Base-by-base conservation (phyloP, 92 coral and sea anemone genomes). In the Paragorgia papillata region DNA sequence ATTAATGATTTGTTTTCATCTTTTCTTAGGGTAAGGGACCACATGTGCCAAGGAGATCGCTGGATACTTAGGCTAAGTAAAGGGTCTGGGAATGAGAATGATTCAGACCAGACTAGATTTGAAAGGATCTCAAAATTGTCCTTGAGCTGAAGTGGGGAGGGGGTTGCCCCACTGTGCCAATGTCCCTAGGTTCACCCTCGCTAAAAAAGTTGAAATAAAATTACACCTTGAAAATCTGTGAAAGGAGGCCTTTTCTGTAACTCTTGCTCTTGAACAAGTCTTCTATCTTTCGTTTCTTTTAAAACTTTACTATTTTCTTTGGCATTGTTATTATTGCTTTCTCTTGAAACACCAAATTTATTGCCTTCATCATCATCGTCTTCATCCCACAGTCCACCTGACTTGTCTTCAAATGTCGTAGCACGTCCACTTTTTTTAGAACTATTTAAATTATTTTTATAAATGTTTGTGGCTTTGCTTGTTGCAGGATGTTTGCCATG, bases 221-320 rank as follows among this genome's bases (percentile, higher is more conserved):
- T 19, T 83, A 40, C 1, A 93, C 98, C 97, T 88, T 89, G 84
- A 69, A 94, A 94, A 88, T 91, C 90, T 29, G 88, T 92, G 50
- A 69, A 94, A 15, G 98, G 98, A 25, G 95, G 98, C 30, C 87
- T 71, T 37, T 64, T 76, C 40, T 57, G 25, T 8, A 30, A 57
- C 76, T 26, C 75, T 37, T 20, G 64, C 71, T 14, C 80, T 74
- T 28, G 80, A 64, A 67, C 59, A 77, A 67, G 85, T 82, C n/a
- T 86, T 86, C 34, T 84, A 81, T 90, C 88, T 62, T 55, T 88
- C 90, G 35, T 80, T 14, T 57, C 75, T 70, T 69, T 17, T 40
- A 62, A 49, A 30, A 22, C 55, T 30, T 32, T 74, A 0, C 35
- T 19, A 24, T 79, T 76, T 17, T 71, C 75, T 51, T 58, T 80